Conservation (phyloP, 2,113 vertebrate genomes). For the Hyperopisus bebe region DNA sequence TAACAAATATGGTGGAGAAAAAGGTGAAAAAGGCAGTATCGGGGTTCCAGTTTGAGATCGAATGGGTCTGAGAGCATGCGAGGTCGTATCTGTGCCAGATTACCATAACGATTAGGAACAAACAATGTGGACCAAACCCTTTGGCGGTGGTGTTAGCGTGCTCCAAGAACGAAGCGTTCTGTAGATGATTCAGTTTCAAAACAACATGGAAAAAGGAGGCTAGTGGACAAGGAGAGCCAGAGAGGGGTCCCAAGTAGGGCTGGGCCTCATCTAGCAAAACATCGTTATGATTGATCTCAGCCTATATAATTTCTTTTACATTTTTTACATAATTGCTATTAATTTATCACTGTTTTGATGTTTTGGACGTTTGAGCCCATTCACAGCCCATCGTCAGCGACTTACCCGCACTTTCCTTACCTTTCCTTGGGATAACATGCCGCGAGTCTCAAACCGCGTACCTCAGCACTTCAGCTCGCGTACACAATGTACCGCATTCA, state of each 20-base stretch:
- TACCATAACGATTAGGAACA: background rate
- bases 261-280: background rate
- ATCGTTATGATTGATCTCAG: background rate
- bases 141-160: background rate
- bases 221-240: background rate
- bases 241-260: background rate
- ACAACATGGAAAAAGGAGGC: background rate
- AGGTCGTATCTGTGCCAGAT: background rate
- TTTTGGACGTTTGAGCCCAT: background rate
- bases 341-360: background rate
- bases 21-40: background rate
- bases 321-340: background rate
- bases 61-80: background rate
- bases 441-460: background rate
- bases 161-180: background rate
- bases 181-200: background rate
- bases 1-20: background rate
- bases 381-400: background rate
- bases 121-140: background rate
- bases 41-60: background rate
- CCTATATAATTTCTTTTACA: background rate
- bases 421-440: background rate
- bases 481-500: too few species aligned
- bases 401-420: background rate
- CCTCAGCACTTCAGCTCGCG: background rate